A percentile compares a stretch with the other conserved stretches of the same genome.
These are phyloP conservation scores for Bathynomus jamesi DNA, from an alignment of 1,140 invertebrate species.

Conservation along the genomic window DNA sequence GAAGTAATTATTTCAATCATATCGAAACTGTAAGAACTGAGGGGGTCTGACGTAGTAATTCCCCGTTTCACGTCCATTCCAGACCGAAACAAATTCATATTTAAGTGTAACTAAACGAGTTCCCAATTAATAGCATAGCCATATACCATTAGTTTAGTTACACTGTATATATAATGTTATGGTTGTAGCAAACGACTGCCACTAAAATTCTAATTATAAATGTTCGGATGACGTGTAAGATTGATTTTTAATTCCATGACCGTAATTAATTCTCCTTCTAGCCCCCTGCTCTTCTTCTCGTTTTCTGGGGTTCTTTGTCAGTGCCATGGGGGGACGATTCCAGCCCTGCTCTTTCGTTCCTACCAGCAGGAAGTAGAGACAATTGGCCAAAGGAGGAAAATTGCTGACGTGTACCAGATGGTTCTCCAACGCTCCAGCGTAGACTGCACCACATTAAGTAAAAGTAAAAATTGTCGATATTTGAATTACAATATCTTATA, in stretches of 20 bases:
- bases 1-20: too few species aligned
- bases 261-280: neutral
- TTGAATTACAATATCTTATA: neutral
- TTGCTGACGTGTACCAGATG: constrained; percentile 32
- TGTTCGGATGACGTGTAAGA: constrained; percentile 21
- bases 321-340: constrained; percentile 27
- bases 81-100: too few species aligned
- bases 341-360: constrained; percentile 33
- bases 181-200: too few species aligned
- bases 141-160: too few species aligned
- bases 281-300: constrained; percentile 13
- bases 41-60: too few species aligned
- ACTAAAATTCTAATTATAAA: too few species aligned
- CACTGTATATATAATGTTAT: too few species aligned
- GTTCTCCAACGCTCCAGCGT: constrained; percentile 35
- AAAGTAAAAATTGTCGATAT: neutral
- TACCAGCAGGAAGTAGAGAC: constrained; percentile 32
- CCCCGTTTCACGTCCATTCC: too few species aligned
- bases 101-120: too few species aligned
- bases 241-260: constrained; percentile 16
- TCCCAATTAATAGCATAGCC: too few species aligned
- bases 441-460: constrained; percentile 12
- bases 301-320: constrained; percentile 17
- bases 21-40: too few species aligned
- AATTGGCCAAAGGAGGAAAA: constrained; percentile 31